A percentile compares a stretch with the other conserved stretches of the same genome.
Conservation (phyloP, 1,140 invertebrate genomes). For the Ooceraea biroi region DNA sequence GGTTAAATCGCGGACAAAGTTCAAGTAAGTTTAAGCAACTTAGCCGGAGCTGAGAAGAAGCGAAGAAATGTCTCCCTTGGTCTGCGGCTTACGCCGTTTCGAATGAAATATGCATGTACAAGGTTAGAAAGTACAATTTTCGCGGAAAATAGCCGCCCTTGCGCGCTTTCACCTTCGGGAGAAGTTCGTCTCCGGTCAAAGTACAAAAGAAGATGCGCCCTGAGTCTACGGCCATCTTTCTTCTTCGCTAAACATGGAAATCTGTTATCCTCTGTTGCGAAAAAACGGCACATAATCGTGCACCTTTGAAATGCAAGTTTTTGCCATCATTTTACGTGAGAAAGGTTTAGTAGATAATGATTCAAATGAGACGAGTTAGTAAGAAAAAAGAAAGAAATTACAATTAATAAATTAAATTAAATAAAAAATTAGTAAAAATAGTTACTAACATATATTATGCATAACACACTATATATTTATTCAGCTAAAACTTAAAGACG, state of each 20-base stretch:
- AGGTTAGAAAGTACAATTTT: constrained; percentile 80
- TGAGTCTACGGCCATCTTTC: constrained; percentile 34
- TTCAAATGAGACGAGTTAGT: background rate
- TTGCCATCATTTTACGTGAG: background rate
- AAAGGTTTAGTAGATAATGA: constrained; percentile 13
- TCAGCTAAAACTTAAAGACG: background rate
- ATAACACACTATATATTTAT: background rate
- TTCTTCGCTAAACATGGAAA: constrained; percentile 58
- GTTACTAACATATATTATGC: background rate
- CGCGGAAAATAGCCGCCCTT: constrained; percentile 73
- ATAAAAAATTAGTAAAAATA: background rate
- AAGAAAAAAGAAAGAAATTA: background rate
- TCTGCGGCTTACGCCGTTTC: constrained; percentile 74
- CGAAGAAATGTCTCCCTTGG: constrained; percentile 66
- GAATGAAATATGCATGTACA: constrained; percentile 82
- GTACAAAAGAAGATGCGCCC: constrained; percentile 55
- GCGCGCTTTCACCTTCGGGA: constrained; percentile 38
- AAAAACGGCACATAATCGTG: constrained; percentile 36
- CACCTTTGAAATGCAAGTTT: constrained; percentile 22
- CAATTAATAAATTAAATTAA: background rate
- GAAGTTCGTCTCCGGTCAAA: constrained; percentile 50
- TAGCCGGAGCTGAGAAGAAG: constrained; percentile 24
- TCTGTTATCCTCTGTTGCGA: constrained; percentile 44
- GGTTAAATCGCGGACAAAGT: constrained; percentile 72
- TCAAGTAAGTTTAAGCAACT: constrained; percentile 74